phyloP scores from a whole-genome alignment of 2,797 vertebrate species.

The Arrhamphus sclerolepis region DNA sequence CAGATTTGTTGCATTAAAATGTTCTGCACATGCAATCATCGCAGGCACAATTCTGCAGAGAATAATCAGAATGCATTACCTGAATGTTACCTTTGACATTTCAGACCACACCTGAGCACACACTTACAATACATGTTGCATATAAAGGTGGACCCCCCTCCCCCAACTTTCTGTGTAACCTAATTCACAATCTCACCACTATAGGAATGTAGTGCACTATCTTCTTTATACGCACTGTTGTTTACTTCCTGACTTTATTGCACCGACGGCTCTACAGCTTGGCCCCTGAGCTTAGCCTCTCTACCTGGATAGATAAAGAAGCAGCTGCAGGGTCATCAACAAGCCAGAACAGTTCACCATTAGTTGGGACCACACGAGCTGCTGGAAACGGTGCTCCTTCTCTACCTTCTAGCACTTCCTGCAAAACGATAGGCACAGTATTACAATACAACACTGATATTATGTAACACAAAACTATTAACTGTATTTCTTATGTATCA shows the following conservation, averaged over 20 bases:
- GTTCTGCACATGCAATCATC: neutral
- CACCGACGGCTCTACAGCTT: conserved; percentile 63
- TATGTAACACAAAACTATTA: neutral
- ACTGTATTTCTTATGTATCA: neutral
- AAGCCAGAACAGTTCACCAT: conserved; percentile 89
- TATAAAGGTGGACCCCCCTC: neutral
- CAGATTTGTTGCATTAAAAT: neutral
- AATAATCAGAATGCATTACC: neutral
- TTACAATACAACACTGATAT: conserved; percentile 17
- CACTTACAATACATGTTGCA: neutral
- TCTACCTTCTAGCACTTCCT: conserved; percentile 87
- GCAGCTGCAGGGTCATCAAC: conserved; percentile 88
- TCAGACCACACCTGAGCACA: neutral
- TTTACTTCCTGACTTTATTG: neutral
- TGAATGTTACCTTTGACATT: conserved; percentile 1
- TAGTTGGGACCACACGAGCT: conserved; percentile 82
- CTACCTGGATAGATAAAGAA: conserved; percentile 82
- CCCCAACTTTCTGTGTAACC: neutral
- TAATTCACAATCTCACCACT: neutral
- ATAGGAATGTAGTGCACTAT: conserved; percentile 32
- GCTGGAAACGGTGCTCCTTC: conserved; percentile 84
- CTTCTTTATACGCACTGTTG: conserved; percentile 6
- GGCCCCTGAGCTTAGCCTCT: conserved; percentile 78
- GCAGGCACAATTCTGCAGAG: neutral
- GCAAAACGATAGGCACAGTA: conserved; percentile 34